Evolutionary conservation across 1,140 invertebrate species (phyloP).

Genomic region (Tetraneura akinire): DNA sequence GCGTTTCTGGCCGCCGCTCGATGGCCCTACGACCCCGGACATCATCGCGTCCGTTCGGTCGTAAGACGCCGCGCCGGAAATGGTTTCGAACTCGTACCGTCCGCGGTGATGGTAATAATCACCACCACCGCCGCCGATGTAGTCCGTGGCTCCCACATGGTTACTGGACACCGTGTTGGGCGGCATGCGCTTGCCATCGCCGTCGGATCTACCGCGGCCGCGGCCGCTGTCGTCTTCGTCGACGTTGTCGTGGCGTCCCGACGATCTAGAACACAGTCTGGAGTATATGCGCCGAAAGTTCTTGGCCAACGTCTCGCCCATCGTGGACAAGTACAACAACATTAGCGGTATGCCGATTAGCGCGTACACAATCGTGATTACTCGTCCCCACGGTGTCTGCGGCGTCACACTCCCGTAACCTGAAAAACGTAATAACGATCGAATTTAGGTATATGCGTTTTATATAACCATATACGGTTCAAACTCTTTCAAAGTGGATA

Average conservation of each 20-base stretch:
- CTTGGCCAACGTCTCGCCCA: conserved; percentile 71
- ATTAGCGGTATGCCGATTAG: conserved; percentile 87
- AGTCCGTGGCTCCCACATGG: conserved; percentile 57
- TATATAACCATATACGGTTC: too few species aligned
- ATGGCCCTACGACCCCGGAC: not conserved
- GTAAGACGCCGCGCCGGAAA: not conserved
- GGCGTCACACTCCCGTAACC: conserved; percentile 92
- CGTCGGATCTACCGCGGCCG: conserved; percentile 54
- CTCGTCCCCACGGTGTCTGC: conserved; percentile 78
- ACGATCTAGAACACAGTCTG: conserved; percentile 11
- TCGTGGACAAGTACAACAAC: conserved; percentile 83
- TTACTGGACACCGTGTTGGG: conserved; percentile 57
- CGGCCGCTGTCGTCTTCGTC: conserved; percentile 47
- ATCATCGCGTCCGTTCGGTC: not conserved
- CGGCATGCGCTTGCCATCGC: conserved; percentile 56
- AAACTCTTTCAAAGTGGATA: too few species aligned
- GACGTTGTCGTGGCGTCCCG: conserved; percentile 51
- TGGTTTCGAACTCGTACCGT: conserved; percentile 35
- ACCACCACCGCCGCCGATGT: not conserved
- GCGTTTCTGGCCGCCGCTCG: conserved; percentile 44
- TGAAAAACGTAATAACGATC: conserved; percentile 59
- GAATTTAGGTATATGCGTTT: too few species aligned
- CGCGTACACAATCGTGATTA: conserved; percentile 87
- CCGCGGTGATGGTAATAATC: not conserved
- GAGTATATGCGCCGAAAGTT: conserved; percentile 59